Base-by-base conservation (phyloP, 2,113 vertebrate genomes). In the Eclectus roratus region DNA sequence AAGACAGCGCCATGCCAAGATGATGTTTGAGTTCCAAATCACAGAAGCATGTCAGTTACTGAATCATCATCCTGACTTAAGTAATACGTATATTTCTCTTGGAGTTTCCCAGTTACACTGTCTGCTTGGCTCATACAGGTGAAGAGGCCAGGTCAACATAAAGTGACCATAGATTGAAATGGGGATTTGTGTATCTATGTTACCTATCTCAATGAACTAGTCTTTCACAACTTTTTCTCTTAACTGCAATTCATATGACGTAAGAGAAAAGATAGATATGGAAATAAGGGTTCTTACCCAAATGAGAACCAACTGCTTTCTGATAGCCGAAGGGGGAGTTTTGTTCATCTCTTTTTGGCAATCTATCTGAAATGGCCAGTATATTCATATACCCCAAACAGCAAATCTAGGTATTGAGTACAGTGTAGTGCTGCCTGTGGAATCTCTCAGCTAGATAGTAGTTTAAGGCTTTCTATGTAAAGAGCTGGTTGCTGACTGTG, bases 161-260 rank as follows among this genome's bases (percentile, higher is more conserved):
- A 73, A 52, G 43, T 27, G 55, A 29, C 10, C 55, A 25, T 35
- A 23, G 60, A 17, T 2, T 53, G 69, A 87, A 81, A 37, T 12
- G 27, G 64, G 9, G 17, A 28, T 43, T 43, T 80, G 2, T 46
- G 21, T 83, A 85, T 81, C 56, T 31, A 0, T 61, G 24, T 73
- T 46, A 4, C 0, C 0, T 25, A 11, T 79, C 74, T 50, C 28
- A 13, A 16, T 72, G 64, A 47, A 13, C 29, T 68, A 24, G 29
- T 29, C 20, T 53, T 73, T 55, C 9, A 2, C 41, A 69, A 6
- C 64, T 28, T 52, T 9, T 61, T 13, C 25, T 66, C 35, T 77
- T 77, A 65, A 47, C 44, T 41, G 27, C 33, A 79, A 31, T 9
- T 64, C 25, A 4, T 68, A 11, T 16, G 43, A 46, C 23, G 4